A percentile compares a stretch with the other conserved stretches of the same genome.
These are phyloP conservation scores for Lutjanus argentimaculatus DNA, from an alignment of 2,797 vertebrate species.

Conservation along the genomic window DNA sequence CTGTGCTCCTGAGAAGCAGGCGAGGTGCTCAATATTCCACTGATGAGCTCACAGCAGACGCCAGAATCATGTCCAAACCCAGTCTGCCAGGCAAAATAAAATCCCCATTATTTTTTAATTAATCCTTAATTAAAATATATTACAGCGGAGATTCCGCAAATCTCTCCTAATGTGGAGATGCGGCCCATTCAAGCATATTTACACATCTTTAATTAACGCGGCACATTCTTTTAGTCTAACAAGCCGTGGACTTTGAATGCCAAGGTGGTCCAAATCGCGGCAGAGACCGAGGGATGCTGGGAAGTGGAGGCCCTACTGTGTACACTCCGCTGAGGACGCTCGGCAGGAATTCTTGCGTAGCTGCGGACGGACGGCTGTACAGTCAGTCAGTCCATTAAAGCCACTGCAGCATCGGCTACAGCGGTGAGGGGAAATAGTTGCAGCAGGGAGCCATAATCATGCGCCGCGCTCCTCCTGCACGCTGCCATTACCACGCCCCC, in stretches of 20 bases:
- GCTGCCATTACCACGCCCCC: slow-evolving; percentile 67
- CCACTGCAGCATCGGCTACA: slow-evolving; percentile 63
- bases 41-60: slow-evolving; percentile 83
- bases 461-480: slow-evolving; percentile 69
- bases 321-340: slow-evolving; percentile 17
- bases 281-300: background rate
- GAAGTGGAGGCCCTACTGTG: slow-evolving; percentile 18
- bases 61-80: slow-evolving; percentile 88
- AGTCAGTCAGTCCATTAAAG: slow-evolving; percentile 65
- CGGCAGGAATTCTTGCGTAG: slow-evolving; percentile 29
- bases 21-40: slow-evolving; percentile 75
- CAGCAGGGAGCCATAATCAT: slow-evolving; percentile 72
- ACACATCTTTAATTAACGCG: slow-evolving; percentile 98
- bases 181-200: slow-evolving; percentile 96
- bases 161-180: slow-evolving; percentile 98
- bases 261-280: slow-evolving; percentile 62
- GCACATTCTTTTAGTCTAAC: slow-evolving; percentile 96
- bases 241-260: slow-evolving; percentile 89
- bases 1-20: slow-evolving; percentile 58
- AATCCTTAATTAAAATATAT: slow-evolving; percentile 99
- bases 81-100: slow-evolving; percentile 98
- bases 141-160: slow-evolving; percentile 95
- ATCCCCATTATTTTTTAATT: slow-evolving; percentile 99
- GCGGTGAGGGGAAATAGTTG: slow-evolving; percentile 55
- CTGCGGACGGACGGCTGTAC: slow-evolving; percentile 23